These are phyloP conservation scores for Nanorana parkeri DNA, from an alignment of 2,113 vertebrate species.

Conservation along the genomic window DNA sequence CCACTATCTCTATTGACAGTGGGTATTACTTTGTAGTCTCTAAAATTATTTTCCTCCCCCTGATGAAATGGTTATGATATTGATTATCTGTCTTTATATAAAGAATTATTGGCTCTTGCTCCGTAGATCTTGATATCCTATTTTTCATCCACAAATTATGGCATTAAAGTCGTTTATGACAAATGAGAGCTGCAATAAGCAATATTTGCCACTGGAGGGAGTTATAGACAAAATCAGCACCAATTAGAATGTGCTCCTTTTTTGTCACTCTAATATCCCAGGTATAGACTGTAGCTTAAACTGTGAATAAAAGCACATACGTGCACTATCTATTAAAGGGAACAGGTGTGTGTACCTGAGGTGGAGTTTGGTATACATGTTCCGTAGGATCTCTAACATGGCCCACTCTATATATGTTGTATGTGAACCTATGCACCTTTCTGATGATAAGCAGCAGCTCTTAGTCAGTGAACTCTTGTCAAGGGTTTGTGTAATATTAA, in stretches of 20 bases:
- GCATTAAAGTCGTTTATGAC: slow-evolving; percentile 34
- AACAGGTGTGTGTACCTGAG: too few species aligned
- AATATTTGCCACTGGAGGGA: slow-evolving; percentile 39
- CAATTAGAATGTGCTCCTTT: neutral
- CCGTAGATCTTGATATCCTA: slow-evolving; percentile 25
- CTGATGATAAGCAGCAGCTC: too few species aligned
- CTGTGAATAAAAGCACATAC: too few species aligned
- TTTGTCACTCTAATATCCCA: neutral
- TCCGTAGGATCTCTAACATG: too few species aligned
- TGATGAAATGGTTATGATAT: slow-evolving; percentile 47
- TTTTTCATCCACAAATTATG: slow-evolving; percentile 35
- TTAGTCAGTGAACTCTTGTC: too few species aligned
- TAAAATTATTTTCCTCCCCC: slow-evolving; percentile 45
- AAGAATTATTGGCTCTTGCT: slow-evolving; percentile 33
- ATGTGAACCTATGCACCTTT: too few species aligned
- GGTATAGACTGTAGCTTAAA: neutral
- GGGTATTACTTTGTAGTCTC: slow-evolving; percentile 54
- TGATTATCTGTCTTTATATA: slow-evolving; percentile 46
- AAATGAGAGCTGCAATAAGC: slow-evolving; percentile 34
- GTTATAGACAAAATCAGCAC: slow-evolving; percentile 11
- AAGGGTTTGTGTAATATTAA: too few species aligned
- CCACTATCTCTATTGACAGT: slow-evolving; percentile 43
- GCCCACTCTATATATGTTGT: too few species aligned
- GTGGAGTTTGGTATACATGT: too few species aligned
- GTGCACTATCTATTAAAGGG: too few species aligned